These are phyloP conservation scores for Argyresthia goedartella DNA, from an alignment of 2,888 invertebrate species.

Conservation along the genomic window DNA sequence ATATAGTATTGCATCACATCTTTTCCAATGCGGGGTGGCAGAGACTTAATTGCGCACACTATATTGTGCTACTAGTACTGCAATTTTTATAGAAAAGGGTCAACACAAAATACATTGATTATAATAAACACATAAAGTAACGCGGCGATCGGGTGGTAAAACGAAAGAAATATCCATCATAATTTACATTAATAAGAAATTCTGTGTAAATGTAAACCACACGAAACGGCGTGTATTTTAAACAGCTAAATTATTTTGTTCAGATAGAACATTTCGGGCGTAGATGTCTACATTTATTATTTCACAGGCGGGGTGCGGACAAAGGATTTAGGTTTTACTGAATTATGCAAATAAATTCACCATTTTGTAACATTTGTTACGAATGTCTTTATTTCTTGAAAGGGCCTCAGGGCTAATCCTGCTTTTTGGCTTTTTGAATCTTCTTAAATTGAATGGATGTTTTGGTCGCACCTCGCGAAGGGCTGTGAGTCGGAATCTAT, in stretches of 20 bases:
- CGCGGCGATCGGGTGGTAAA: too few relatives aligned
- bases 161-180: too few relatives aligned
- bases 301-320: conserved; percentile 56
- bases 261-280: conserved; percentile 52
- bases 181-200: too few relatives aligned
- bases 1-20: too few relatives aligned
- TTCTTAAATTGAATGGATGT: conserved; percentile 35
- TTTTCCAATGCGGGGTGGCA: too few relatives aligned
- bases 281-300: conserved; percentile 66
- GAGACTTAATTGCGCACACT: too few relatives aligned
- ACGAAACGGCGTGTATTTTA: conserved; percentile 33
- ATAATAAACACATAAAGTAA: too few relatives aligned
- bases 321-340: conserved; percentile 64
- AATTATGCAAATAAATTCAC: conserved; percentile 70
- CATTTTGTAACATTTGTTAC: conserved; percentile 69
- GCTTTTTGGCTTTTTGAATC: conserved; percentile 45
- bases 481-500: not conserved
- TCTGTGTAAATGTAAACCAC: conserved; percentile 10
- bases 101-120: too few relatives aligned
- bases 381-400: conserved; percentile 67
- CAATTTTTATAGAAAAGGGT: too few relatives aligned
- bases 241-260: conserved; percentile 60
- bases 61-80: too few relatives aligned
- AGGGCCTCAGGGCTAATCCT: conserved; percentile 52
- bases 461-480: conserved; percentile 20